Evolutionary conservation across 2,797 vertebrate genomes (phyloP).

Genomic region (Clarias pachynema): DNA sequence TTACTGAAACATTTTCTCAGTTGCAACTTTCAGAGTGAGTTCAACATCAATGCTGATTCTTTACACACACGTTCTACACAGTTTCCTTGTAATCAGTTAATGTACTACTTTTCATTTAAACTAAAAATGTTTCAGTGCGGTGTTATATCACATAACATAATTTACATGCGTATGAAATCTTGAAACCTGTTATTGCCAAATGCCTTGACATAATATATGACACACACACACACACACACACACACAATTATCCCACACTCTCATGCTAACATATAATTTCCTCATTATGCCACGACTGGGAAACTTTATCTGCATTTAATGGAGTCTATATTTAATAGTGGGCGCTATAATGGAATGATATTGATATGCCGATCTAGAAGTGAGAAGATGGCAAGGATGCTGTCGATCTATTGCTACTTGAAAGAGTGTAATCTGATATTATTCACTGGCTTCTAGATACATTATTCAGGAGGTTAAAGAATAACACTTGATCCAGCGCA

Average conservation of each 20-base stretch:
- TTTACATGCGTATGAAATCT: neutral
- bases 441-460: neutral
- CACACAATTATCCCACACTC: conserved; percentile 39
- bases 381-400: neutral
- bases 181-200: conserved; percentile 23
- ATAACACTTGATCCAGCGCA: neutral
- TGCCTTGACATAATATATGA: conserved; percentile 31
- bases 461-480: neutral
- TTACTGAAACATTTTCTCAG: neutral
- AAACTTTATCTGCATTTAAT: conserved; percentile 29
- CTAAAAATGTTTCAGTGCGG: neutral
- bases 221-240: too few species aligned
- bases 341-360: too few species aligned
- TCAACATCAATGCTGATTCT: neutral
- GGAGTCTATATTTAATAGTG: neutral
- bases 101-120: conserved; percentile 1
- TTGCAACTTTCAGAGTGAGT: neutral
- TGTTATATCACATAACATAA: neutral
- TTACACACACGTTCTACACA: neutral
- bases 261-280: conserved; percentile 34
- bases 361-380: neutral
- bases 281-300: conserved; percentile 30
- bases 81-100: neutral
- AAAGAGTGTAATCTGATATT: neutral
- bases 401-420: neutral